Conservation (phyloP, 2,113 vertebrate species). For the Gnathochromis pfefferi region DNA sequence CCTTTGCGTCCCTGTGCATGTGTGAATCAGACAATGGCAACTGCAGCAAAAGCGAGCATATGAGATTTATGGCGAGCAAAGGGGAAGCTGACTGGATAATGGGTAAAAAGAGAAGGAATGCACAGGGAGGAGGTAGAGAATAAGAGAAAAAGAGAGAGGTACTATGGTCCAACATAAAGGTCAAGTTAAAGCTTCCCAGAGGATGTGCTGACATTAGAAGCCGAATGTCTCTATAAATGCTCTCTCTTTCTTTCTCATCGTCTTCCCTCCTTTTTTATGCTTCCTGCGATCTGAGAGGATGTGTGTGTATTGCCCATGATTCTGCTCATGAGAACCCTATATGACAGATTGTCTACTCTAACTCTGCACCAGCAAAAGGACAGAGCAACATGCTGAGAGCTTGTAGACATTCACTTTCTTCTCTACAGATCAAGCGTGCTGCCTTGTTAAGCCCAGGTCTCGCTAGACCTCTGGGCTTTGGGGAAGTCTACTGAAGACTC, state of each 20-base stretch:
- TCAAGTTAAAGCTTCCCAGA: slow-evolving; percentile 65
- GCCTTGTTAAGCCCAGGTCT: slow-evolving; percentile 30
- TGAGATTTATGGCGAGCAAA: slow-evolving; percentile 31
- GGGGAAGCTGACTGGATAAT: slow-evolving; percentile 45
- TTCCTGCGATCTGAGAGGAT: slow-evolving; percentile 10
- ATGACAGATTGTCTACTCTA: slow-evolving; percentile 6
- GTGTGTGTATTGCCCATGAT: background rate
- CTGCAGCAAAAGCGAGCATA: slow-evolving; percentile 13
- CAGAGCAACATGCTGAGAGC: slow-evolving; percentile 27
- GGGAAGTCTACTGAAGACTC: slow-evolving; percentile 21
- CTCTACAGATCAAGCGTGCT: slow-evolving; percentile 13
- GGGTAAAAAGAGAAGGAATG: slow-evolving; percentile 13
- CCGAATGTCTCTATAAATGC: slow-evolving; percentile 63
- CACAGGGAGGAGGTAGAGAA: background rate
- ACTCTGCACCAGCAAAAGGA: slow-evolving; percentile 7
- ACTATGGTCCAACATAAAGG: slow-evolving; percentile 53
- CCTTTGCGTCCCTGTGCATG: background rate
- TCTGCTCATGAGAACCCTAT: background rate
- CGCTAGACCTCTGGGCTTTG: slow-evolving; percentile 19
- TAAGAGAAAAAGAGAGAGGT: background rate
- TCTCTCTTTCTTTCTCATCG: background rate
- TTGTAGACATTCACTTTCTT: slow-evolving; percentile 29
- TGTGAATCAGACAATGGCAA: background rate
- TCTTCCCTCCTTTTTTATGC: slow-evolving; percentile 16
- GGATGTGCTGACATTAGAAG: slow-evolving; percentile 64